A percentile compares a stretch with the other conserved stretches of the same genome.
Evolutionary conservation across 2,888 invertebrate species (phyloP).

Genomic region (Hetaerina titia): DNA sequence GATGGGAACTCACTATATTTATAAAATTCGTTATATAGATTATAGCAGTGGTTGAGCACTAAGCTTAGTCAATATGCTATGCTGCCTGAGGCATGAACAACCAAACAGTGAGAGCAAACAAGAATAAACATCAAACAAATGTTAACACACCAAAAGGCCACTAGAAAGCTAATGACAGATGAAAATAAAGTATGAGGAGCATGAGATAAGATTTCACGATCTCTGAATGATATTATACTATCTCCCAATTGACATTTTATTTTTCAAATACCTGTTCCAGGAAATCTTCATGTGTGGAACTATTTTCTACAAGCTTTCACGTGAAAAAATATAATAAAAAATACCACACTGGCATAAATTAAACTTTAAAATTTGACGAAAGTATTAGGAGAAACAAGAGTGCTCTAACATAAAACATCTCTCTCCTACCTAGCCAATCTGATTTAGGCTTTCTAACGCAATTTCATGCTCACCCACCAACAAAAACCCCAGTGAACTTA

Average conservation of each 20-base stretch:
- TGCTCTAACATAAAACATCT: neutral
- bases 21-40: constrained; percentile 43
- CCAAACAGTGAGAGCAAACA: constrained; percentile 66
- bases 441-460: neutral
- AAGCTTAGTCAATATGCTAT: constrained; percentile 62
- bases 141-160: constrained; percentile 67
- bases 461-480: constrained; percentile 40
- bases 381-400: neutral
- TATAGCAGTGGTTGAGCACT: constrained; percentile 66
- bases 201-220: constrained; percentile 54
- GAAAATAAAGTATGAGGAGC: constrained; percentile 65
- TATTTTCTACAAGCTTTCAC: constrained; percentile 47
- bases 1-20: constrained; percentile 54
- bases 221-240: constrained; percentile 39
- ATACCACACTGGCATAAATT: neutral
- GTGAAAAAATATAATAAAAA: constrained; percentile 17
- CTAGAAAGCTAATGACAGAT: constrained; percentile 66
- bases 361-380: neutral
- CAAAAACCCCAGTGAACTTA: neutral
- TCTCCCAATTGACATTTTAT: neutral
- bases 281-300: neutral
- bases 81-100: constrained; percentile 67
- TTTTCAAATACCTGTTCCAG: neutral
- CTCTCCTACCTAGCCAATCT: constrained; percentile 32
- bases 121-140: constrained; percentile 67